Base-by-base conservation (phyloP, 2,113 vertebrate genomes). In the Pterophyllum scalare region DNA sequence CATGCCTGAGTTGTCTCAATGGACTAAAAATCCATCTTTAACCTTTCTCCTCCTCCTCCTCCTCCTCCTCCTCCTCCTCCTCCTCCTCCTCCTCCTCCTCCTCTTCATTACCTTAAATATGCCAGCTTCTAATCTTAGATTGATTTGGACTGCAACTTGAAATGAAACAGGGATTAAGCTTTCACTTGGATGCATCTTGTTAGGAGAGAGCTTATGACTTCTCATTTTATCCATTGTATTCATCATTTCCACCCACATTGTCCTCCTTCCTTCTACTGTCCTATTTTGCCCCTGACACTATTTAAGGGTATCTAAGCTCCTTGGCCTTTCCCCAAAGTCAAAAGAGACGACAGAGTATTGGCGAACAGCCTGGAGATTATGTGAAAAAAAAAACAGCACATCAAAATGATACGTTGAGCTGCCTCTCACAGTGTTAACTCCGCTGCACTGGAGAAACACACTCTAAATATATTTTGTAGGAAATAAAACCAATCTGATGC, bases 91-190 rank as follows among this genome's bases (percentile, higher is more conserved):
- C 28, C 15, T 80, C 38, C 43, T 22, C 35, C 0, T 80, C 19
- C 38, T 79, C 52, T 28, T 28, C 67, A 72, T 72, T 72, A 72
- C 67, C 5, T 60, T 65, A 60, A 81, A 72, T 58, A 77, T 61
- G 35, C 13, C 3, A 57, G 72, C 62, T 84, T 75, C 12, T 15
- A 67, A 52, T 59, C 7, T 33, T 57, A n/a, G 13, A 57, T 54
- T 76, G 49, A 59, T 67, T 64, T 78, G 56, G 26, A 77, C 67
- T 83, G 75, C 28, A 35, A 40, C 24, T 81, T 20, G 11, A 79
- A 86, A 86, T 83, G 26, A 81, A 70, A 40, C 33, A 49, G 62
- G 43, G 57, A 76, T 79, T 57, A 59, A 61, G 46, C 26, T 54
- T 72, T 72, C 26, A 72, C 46, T 46, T 72, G 46, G 28, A 72